Evolutionary conservation across 2,888 invertebrate genomes (phyloP).

Genomic region (Oscheius sp.): DNA sequence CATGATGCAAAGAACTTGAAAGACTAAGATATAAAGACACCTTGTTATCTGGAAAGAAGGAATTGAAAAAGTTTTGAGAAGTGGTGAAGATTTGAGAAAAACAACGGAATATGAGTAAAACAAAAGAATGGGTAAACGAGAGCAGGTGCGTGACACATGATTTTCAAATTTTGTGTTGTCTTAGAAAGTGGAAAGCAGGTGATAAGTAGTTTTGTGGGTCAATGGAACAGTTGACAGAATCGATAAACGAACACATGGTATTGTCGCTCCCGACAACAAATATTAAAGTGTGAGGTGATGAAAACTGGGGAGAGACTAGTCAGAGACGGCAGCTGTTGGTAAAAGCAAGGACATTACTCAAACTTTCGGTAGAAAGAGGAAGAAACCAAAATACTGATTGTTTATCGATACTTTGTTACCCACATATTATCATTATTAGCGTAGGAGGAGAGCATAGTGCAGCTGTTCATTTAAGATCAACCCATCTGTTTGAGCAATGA

Average conservation of each 20-base stretch:
- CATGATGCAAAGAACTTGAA: no score
- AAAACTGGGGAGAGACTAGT: no score
- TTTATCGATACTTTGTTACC: neutral
- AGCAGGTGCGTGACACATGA: neutral
- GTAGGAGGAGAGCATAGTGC: constrained; percentile 9
- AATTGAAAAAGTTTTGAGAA: neutral
- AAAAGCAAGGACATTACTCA: no score
- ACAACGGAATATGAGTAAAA: neutral
- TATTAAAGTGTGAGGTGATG: neutral
- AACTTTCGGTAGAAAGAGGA: no score
- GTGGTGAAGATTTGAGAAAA: neutral
- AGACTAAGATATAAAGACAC: no score
- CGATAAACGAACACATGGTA: constrained; percentile 26
- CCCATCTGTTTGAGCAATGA: constrained; percentile 22
- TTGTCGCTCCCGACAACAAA: neutral
- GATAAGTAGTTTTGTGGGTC: constrained; percentile 30
- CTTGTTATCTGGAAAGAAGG: neutral
- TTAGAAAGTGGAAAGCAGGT: constrained; percentile 1
- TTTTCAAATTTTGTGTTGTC: neutral
- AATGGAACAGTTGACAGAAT: constrained; percentile 26
- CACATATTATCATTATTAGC: neutral
- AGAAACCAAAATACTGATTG: no score
- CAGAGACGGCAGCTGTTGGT: no score
- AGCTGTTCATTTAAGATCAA: constrained; percentile 23
- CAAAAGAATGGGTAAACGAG: neutral